Conservation (phyloP, 2,113 vertebrate genomes). For the Cololabis saira region DNA sequence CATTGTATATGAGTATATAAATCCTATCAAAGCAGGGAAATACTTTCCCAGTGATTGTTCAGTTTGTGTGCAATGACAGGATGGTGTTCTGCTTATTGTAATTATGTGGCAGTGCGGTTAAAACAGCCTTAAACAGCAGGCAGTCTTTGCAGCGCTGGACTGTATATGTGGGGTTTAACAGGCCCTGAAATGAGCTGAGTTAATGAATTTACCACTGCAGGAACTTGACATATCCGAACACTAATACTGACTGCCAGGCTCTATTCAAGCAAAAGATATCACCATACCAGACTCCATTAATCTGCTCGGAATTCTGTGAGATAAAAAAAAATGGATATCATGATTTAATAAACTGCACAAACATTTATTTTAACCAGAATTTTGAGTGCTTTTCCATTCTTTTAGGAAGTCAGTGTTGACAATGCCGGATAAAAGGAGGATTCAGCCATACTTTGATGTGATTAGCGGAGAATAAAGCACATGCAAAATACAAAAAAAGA, state of each 20-base stretch:
- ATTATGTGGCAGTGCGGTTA: background rate
- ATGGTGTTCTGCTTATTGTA: slow-evolving; percentile 35
- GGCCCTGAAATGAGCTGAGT: slow-evolving; percentile 1
- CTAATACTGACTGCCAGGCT: background rate
- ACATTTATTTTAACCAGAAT: background rate
- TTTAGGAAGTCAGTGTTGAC: too few relatives aligned
- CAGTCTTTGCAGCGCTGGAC: background rate
- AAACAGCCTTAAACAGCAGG: slow-evolving; percentile 16
- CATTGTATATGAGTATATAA: slow-evolving; percentile 28
- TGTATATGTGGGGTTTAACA: slow-evolving; percentile 8
- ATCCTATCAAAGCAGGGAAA: slow-evolving; percentile 34
- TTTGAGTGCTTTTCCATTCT: slow-evolving; percentile 12
- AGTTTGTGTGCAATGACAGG: slow-evolving; percentile 20
- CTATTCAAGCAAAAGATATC: too few relatives aligned
- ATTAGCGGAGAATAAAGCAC: too few relatives aligned
- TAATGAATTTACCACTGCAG: slow-evolving; percentile 18
- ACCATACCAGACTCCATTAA: too few relatives aligned
- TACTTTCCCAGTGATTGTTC: slow-evolving; percentile 26
- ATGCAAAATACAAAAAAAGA: too few relatives aligned
- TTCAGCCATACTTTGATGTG: too few relatives aligned
- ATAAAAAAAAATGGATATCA: too few relatives aligned
- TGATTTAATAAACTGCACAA: too few relatives aligned
- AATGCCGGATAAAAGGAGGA: too few relatives aligned
- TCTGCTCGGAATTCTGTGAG: too few relatives aligned
- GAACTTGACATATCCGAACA: slow-evolving; percentile 19